Percentiles rank a stretch among this genome's conserved stretches.
These are phyloP conservation scores for Musca domestica DNA, from an alignment of 1,140 invertebrate species.

Conservation along the genomic window DNA sequence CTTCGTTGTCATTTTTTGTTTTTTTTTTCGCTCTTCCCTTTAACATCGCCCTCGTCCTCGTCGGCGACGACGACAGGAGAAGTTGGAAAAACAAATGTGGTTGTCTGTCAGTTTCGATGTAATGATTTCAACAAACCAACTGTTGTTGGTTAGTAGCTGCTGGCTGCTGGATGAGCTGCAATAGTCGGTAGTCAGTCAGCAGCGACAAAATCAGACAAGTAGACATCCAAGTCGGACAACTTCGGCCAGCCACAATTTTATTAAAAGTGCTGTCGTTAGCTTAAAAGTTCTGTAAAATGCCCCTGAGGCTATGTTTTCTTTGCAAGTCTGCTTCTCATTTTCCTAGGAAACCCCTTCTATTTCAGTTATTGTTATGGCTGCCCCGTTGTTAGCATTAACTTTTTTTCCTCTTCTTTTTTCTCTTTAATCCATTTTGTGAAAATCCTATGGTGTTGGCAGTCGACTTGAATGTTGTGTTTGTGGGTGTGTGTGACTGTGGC, in stretches of 20 bases:
- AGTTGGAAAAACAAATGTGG: neutral
- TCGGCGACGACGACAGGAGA: neutral
- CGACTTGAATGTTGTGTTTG: neutral
- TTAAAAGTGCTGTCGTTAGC: slow-evolving; percentile 25
- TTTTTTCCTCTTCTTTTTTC: neutral
- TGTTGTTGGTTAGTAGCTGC: slow-evolving; percentile 3
- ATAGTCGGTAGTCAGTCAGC: neutral
- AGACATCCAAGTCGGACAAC: neutral
- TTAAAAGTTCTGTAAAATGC: slow-evolving; percentile 8
- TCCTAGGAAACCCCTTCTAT: slow-evolving; percentile 5
- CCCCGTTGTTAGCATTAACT: neutral
- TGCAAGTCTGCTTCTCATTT: neutral
- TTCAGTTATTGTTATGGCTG: neutral
- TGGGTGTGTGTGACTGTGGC: neutral
- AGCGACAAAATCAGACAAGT: slow-evolving; percentile 3
- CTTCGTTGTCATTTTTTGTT: neutral
- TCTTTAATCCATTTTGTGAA: slow-evolving; percentile 13
- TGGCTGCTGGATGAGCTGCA: neutral
- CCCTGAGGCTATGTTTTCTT: slow-evolving; percentile 9
- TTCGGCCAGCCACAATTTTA: slow-evolving; percentile 23
- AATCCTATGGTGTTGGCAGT: neutral
- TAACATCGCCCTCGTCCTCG: neutral
- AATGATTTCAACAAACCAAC: neutral
- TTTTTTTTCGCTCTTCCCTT: neutral
- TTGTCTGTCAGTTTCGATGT: too few relatives aligned